phyloP scores from a whole-genome alignment of 2,113 vertebrate species.

The Tetrax tetrax region DNA sequence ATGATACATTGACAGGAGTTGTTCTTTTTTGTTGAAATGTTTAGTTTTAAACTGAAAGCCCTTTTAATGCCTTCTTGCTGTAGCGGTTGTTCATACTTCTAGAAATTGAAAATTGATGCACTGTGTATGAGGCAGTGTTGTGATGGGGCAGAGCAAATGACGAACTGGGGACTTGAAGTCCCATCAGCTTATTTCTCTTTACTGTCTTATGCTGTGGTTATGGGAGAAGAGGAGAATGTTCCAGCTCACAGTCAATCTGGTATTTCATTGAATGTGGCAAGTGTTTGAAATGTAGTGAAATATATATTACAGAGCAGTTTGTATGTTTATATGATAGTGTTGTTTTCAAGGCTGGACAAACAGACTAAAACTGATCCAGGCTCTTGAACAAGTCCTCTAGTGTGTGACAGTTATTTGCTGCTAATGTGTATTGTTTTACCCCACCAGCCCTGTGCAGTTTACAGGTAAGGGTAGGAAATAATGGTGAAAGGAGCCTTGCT shows the following conservation, averaged over 20 bases:
- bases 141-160: not conserved
- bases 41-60: not conserved
- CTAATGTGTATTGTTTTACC: not conserved
- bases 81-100: not conserved
- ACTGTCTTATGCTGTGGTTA: not conserved
- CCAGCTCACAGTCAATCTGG: not conserved
- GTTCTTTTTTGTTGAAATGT: not conserved
- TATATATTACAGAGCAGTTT: not conserved
- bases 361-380: not conserved
- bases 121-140: not conserved
- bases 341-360: not conserved
- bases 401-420: not conserved
- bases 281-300: not conserved
- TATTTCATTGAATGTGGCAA: not conserved
- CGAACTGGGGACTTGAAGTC: not conserved
- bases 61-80: not conserved
- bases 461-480: not conserved
- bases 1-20: not conserved
- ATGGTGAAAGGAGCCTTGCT: not conserved
- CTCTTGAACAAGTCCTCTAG: not conserved
- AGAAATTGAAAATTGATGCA: not conserved
- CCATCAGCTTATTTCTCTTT: not conserved
- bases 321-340: not conserved
- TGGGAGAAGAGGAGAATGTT: not conserved
- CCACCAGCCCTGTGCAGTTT: not conserved